Conservation (phyloP, 2,113 vertebrate species). For the Tyrannus savana region DNA sequence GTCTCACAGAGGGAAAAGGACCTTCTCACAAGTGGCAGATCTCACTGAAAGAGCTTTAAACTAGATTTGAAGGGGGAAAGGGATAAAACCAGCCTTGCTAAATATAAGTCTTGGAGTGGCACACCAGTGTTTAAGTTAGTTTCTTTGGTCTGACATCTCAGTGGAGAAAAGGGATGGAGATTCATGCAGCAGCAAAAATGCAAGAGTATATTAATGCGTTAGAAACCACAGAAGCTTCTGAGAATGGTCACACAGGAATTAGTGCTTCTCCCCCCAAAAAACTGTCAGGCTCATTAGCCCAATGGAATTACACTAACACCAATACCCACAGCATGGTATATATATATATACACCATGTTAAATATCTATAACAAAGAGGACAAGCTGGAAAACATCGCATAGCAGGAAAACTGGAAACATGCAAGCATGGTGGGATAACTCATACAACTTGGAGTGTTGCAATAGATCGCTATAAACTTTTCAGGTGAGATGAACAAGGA, state of each 20-base stretch:
- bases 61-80: not conserved
- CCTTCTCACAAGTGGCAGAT: not conserved
- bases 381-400: not conserved
- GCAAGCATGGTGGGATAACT: not conserved
- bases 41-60: not conserved
- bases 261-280: not conserved
- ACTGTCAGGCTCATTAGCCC: not conserved
- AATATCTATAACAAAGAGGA: not conserved
- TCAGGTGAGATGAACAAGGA: not conserved
- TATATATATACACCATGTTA: not conserved
- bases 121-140: not conserved
- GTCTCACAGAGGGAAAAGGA: not conserved
- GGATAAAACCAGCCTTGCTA: not conserved
- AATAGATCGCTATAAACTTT: not conserved
- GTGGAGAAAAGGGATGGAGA: not conserved
- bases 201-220: not conserved
- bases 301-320: not conserved
- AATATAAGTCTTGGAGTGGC: not conserved
- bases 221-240: not conserved
- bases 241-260: accelerated
- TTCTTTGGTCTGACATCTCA: not conserved
- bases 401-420: not conserved
- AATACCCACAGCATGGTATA: not conserved
- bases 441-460: not conserved
- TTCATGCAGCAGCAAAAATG: not conserved